Percentiles rank a stretch among this genome's conserved stretches.
Conservation (phyloP, 2,113 vertebrate species). For the Laticauda colubrina region DNA sequence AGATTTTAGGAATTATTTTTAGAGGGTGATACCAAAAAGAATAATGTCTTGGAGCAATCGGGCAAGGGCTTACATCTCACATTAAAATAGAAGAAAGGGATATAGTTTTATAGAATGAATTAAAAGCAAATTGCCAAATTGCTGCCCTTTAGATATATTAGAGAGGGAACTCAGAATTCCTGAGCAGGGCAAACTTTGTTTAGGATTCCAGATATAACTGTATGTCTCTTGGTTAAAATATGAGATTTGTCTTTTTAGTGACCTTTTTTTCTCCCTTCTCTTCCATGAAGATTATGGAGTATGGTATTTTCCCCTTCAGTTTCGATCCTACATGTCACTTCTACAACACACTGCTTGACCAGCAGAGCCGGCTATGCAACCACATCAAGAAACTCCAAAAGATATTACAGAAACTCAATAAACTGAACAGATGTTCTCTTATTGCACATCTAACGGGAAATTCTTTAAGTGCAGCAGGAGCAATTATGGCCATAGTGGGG, state of each 20-base stretch:
- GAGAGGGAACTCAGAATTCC: background rate
- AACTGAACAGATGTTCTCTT: conserved; percentile 60
- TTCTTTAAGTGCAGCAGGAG: conserved; percentile 64
- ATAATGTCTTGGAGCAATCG: background rate
- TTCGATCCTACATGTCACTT: conserved; percentile 59
- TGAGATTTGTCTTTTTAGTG: background rate
- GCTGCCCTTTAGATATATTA: background rate
- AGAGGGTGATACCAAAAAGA: background rate
- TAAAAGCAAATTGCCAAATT: background rate
- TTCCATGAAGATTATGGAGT: conserved; percentile 64
- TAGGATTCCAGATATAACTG: background rate
- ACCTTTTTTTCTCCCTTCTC: conserved; percentile 11
- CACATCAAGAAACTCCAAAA: conserved; percentile 67
- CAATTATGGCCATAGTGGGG: conserved; percentile 68
- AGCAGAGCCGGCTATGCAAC: conserved; percentile 58
- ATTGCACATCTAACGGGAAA: conserved; percentile 64
- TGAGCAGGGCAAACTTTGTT: background rate
- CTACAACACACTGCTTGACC: conserved; percentile 63
- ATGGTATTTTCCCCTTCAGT: background rate
- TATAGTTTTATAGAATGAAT: background rate
- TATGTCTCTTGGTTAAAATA: background rate
- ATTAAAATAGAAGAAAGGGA: background rate
- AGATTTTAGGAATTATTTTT: background rate
- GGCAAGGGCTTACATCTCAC: background rate
- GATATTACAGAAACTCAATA: conserved; percentile 60